A percentile compares a stretch with the other conserved stretches of the same genome.
Evolutionary conservation across 2,113 vertebrate species (phyloP).

Genomic region (Syngnathus scovelli): DNA sequence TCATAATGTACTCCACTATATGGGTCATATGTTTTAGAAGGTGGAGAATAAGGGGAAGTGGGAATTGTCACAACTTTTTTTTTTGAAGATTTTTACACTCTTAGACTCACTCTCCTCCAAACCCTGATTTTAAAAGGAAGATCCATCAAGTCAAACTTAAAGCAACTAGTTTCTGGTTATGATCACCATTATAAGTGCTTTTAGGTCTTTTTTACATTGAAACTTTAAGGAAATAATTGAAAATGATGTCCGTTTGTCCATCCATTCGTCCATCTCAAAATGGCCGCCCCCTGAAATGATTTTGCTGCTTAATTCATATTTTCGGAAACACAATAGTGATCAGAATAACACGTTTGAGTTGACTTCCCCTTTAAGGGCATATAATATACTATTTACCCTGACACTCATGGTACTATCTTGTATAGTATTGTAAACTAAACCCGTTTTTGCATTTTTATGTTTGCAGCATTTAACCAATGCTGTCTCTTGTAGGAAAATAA

Average conservation of each 20-base stretch:
- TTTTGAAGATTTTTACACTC: conserved; percentile 22
- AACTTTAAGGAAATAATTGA: too few relatives aligned
- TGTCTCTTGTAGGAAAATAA: not conserved
- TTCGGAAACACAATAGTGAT: too few relatives aligned
- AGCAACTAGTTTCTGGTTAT: conserved; percentile 4
- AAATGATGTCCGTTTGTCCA: too few relatives aligned
- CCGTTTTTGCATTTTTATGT: too few relatives aligned
- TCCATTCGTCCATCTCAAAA: too few relatives aligned
- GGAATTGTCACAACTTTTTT: conserved; percentile 51
- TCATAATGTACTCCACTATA: conserved; percentile 54
- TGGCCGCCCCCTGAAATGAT: too few relatives aligned
- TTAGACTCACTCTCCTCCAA: conserved; percentile 71
- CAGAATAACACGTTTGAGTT: too few relatives aligned
- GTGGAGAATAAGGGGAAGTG: conserved; percentile 57
- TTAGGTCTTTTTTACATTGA: too few relatives aligned
- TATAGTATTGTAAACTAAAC: too few relatives aligned
- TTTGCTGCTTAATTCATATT: too few relatives aligned
- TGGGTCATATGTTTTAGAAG: conserved; percentile 68
- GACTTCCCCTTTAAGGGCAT: not conserved
- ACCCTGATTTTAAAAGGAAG: conserved; percentile 68
- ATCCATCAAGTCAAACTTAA: conserved; percentile 70
- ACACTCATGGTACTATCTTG: not conserved
- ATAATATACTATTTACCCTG: not conserved
- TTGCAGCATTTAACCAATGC: not conserved
- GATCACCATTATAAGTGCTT: too few relatives aligned